Evolutionary conservation across 2,888 invertebrate genomes (phyloP).

Genomic region (Philhelius pedissequus): DNA sequence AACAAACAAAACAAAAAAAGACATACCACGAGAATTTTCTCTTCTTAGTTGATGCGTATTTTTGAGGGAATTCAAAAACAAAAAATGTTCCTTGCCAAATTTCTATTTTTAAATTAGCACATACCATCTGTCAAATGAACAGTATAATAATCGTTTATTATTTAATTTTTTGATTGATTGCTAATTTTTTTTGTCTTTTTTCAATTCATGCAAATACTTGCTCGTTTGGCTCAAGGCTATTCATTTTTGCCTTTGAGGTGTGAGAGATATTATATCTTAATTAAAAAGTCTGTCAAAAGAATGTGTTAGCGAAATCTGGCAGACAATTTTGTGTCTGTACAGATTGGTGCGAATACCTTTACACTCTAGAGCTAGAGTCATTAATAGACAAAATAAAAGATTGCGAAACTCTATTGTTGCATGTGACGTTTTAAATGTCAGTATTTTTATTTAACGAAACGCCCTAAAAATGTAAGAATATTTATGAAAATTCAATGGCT

Average conservation of each 20-base stretch:
- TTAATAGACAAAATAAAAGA: too few relatives aligned
- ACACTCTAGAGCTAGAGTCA: too few relatives aligned
- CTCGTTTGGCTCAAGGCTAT: background rate
- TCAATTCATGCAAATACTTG: background rate
- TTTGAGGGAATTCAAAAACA: constrained; percentile 1
- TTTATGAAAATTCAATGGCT: too few relatives aligned
- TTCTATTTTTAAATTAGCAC: constrained; percentile 14
- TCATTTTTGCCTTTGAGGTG: background rate
- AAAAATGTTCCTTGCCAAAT: constrained; percentile 32
- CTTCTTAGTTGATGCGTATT: background rate
- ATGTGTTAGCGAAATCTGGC: too few relatives aligned
- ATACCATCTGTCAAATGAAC: constrained; percentile 13
- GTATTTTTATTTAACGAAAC: too few relatives aligned
- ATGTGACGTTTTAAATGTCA: too few relatives aligned
- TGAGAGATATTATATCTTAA: background rate
- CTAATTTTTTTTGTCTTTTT: background rate
- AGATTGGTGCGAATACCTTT: too few relatives aligned
- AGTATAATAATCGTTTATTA: background rate
- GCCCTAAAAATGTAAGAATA: too few relatives aligned
- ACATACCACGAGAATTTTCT: constrained; percentile 7
- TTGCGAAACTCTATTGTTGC: too few relatives aligned
- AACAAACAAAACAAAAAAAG: background rate
- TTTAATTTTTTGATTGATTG: constrained; percentile 8
- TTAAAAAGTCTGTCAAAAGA: too few relatives aligned
- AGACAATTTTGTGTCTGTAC: too few relatives aligned